Evolutionary conservation across 2,113 vertebrate genomes (phyloP).

Genomic region (Plecturocebus donacophilus): DNA sequence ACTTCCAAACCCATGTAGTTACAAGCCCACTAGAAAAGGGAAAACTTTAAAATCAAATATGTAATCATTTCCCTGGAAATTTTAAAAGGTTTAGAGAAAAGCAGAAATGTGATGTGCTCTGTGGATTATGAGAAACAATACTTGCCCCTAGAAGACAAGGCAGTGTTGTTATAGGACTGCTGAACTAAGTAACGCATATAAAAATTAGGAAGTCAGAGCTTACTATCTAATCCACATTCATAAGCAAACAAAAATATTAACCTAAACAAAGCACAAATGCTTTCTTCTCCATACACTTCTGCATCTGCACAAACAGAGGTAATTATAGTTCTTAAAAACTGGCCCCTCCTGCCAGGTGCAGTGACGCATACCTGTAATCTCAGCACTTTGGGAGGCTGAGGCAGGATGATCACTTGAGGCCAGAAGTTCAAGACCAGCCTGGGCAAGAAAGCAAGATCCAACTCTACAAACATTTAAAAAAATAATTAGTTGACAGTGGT

Average conservation of each 20-base stretch:
- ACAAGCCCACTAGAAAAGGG: not conserved
- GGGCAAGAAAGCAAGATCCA: not conserved
- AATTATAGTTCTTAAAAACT: conserved; percentile 3
- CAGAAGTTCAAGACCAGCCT: not conserved
- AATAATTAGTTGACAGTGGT: not conserved
- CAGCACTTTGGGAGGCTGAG: not conserved
- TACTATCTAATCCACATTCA: not conserved
- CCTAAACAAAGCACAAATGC: conserved; percentile 19
- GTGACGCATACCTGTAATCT: not conserved
- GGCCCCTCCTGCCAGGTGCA: not conserved
- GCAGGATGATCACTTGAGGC: not conserved
- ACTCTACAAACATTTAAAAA: not conserved
- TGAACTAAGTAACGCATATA: not conserved
- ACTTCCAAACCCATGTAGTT: not conserved
- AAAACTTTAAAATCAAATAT: conserved; percentile 9
- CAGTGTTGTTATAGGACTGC: not conserved
- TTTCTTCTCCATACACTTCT: not conserved
- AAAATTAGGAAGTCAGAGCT: not conserved
- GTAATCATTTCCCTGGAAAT: not conserved
- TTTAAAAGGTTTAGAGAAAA: not conserved
- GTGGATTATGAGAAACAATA: not conserved
- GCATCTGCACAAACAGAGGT: not conserved
- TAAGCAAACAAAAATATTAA: not conserved
- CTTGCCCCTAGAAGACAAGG: not conserved
- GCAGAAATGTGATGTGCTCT: not conserved